These are phyloP conservation scores for Ornithoptera alexandrae DNA, from an alignment of 2,888 invertebrate genomes.

Conservation along the genomic window DNA sequence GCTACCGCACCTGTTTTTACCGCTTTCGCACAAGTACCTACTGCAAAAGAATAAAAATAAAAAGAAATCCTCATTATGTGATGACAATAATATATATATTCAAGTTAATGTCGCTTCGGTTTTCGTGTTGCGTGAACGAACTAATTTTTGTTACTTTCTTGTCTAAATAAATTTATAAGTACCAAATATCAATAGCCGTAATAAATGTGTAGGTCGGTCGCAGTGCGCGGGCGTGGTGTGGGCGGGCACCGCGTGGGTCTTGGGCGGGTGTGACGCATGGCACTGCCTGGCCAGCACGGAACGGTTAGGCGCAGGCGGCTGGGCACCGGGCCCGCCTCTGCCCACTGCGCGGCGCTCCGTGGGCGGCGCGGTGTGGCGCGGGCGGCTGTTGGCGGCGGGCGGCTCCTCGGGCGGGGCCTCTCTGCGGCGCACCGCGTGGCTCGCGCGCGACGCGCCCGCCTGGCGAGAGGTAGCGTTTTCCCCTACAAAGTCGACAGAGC, in stretches of 20 bases:
- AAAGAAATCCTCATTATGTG: no score
- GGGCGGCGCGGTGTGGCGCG: constrained; percentile 85
- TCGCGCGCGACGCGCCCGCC: constrained; percentile 44
- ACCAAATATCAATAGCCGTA: no score
- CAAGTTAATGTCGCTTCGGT: no score
- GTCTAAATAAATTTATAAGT: no score
- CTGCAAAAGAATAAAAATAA: no score
- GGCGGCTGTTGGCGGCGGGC: constrained; percentile 81
- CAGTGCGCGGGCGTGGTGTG: constrained; percentile 88
- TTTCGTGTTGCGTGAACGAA: no score
- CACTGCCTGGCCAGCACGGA: constrained; percentile 83
- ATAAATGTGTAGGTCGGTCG: constrained; percentile 80
- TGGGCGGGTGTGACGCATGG: constrained; percentile 95
- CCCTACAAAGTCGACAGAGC: no score
- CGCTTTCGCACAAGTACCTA: no score
- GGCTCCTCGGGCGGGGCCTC: constrained; percentile 89
- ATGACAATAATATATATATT: no score
- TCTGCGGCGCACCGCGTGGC: constrained; percentile 82
- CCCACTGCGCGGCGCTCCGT: constrained; percentile 87
- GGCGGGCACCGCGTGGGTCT: constrained; percentile 85
- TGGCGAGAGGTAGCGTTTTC: constrained; percentile 20
- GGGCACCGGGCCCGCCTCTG: constrained; percentile 71
- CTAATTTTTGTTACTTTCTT: no score
- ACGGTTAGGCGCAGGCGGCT: constrained; percentile 42
- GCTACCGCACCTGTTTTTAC: no score